Conservation (phyloP, 2,113 vertebrate genomes). For the Neodontobutis hainanensis region DNA sequence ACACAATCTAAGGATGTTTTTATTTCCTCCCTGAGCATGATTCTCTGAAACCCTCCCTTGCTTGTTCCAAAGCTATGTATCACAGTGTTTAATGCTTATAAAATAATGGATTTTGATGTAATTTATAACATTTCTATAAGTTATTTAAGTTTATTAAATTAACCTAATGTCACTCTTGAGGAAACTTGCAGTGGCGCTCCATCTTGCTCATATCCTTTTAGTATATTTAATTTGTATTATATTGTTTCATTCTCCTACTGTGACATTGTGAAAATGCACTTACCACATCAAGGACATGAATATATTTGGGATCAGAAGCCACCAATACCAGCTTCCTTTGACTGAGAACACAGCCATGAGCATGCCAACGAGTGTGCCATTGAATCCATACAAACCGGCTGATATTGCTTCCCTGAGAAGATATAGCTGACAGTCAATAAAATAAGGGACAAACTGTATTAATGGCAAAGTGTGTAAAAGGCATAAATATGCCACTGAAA, state of each 20-base stretch:
- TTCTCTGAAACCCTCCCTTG: neutral
- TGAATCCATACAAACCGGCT: constrained; percentile 78
- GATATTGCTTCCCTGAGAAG: constrained; percentile 67
- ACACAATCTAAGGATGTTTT: no score
- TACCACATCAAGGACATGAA: constrained; percentile 80
- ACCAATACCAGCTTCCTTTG: constrained; percentile 81
- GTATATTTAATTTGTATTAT: no score
- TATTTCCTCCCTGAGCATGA: no score
- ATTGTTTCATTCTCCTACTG: no score
- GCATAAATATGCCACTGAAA: neutral
- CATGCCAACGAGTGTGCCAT: constrained; percentile 74
- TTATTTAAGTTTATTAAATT: no score
- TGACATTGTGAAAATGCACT: constrained; percentile 32
- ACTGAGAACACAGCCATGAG: constrained; percentile 75
- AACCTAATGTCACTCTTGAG: no score
- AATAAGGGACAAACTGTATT: constrained; percentile 27
- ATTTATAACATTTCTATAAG: no score
- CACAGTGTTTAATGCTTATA: no score
- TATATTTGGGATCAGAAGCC: constrained; percentile 80
- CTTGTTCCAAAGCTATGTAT: neutral
- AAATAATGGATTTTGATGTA: no score
- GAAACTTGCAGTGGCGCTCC: no score
- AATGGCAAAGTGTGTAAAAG: constrained; percentile 11
- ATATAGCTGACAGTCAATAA: constrained; percentile 17
- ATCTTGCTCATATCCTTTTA: no score